A percentile compares a stretch with the other conserved stretches of the same genome.
These are phyloP conservation scores for Zoanthus sansibaricus DNA, from an alignment of 92 coral and sea anemone genomes.

Conservation along the genomic window DNA sequence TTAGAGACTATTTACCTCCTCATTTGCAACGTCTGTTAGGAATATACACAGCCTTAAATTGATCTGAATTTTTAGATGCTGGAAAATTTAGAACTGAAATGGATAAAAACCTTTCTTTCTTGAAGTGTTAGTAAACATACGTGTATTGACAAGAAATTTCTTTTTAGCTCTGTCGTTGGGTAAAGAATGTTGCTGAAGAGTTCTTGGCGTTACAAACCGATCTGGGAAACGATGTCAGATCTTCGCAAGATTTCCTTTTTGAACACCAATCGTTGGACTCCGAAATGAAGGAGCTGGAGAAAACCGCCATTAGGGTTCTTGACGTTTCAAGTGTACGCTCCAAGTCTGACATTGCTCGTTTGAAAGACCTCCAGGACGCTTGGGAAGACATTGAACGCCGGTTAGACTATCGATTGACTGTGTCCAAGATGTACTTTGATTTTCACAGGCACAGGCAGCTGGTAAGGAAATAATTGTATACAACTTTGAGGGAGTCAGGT, in stretches of 20 bases:
- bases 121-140: background rate
- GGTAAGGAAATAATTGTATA: conserved; percentile 55
- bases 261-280: conserved; percentile 84
- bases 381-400: conserved; percentile 78
- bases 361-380: conserved; percentile 74
- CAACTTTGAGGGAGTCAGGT: no score
- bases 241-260: conserved; percentile 84
- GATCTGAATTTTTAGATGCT: no score
- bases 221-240: conserved; percentile 83
- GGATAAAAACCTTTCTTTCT: background rate
- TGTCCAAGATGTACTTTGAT: conserved; percentile 89
- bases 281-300: conserved; percentile 80
- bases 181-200: conserved; percentile 88
- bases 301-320: conserved; percentile 56
- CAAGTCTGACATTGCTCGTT: conserved; percentile 75
- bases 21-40: no score
- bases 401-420: conserved; percentile 81
- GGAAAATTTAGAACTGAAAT: no score
- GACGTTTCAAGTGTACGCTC: conserved; percentile 69
- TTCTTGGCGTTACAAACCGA: conserved; percentile 79
- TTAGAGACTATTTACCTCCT: no score
- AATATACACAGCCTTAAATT: no score
- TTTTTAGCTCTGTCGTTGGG: conserved; percentile 82
- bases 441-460: conserved; percentile 91
- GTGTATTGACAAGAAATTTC: background rate